Base-by-base conservation (phyloP, 2,888 invertebrate species). In the Ichneumoninae sp. region DNA sequence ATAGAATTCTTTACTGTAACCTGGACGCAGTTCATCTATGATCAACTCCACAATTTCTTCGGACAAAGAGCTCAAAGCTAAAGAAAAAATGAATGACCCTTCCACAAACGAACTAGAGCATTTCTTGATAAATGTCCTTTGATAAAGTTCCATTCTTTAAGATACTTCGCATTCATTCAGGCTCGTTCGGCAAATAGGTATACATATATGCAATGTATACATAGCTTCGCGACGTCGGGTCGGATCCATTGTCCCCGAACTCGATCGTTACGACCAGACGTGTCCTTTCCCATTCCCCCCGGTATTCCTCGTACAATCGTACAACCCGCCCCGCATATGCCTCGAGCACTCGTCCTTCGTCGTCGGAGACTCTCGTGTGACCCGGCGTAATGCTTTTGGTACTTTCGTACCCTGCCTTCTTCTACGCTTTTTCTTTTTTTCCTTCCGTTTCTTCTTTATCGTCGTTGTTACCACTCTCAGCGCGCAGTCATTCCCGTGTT, bases 221-320 rank as follows among this genome's bases (percentile, higher is more conserved):
- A 63, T 44, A 73, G 70, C 54, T 54, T 36, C 66, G 66, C 68
- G 74, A 74, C 74, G 68, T 81, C 68, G 68, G 71, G 66, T 80
- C 76, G 76, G 33, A 71, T 76, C 71, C 76, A 81, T 83, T 83
- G 83, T 81, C 76, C 50, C 30, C 60, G 80, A 81, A 68, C 52
- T 73, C 80, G 83, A 83, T 83, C 83, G 83, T 83, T 81, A 83
- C 80, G 60, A 65, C 60, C 83, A 81, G 83, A 83, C 83, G 80
- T 83, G 80, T 76, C 66, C 71, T 83, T 22, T 71, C 71, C 75
- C 80, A 65, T 60, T 63, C 57, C 65, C 33, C 65, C 16, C 71
- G 19, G 60, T 50, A 60, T 57, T 76, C 60, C 60, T 73, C 70
- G 54, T 70, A 63, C 71, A 47, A 75, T 63, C 75, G 44, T 47